Percentiles rank a stretch among this genome's conserved stretches.
These are phyloP conservation scores for Pteropus alecto DNA, from an alignment of 2,113 vertebrate species.

Conservation along the genomic window DNA sequence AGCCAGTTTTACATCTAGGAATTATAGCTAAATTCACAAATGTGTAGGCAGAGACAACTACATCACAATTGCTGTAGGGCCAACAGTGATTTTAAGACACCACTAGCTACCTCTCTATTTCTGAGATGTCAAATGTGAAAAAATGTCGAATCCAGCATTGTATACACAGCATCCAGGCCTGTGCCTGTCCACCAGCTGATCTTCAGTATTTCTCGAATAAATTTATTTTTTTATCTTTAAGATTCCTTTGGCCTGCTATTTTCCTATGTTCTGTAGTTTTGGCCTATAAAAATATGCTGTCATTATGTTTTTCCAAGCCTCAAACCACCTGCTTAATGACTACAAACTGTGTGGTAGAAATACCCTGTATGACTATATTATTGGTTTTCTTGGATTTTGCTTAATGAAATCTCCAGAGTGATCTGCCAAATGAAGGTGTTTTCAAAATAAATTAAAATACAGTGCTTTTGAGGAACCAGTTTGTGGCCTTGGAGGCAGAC, in stretches of 20 bases:
- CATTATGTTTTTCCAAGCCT: neutral
- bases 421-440: neutral
- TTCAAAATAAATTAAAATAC: neutral
- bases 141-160: neutral
- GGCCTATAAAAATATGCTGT: neutral
- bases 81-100: neutral
- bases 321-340: neutral
- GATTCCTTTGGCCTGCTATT: neutral
- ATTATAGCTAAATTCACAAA: neutral
- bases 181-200: neutral
- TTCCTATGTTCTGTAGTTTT: neutral
- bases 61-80: neutral
- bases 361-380: neutral
- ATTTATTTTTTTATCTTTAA: neutral
- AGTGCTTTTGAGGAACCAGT: neutral
- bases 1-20: neutral
- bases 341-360: neutral
- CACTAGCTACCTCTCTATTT: neutral
- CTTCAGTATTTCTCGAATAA: neutral
- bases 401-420: neutral
- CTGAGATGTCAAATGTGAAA: neutral
- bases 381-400: constrained; percentile 16
- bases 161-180: neutral
- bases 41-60: neutral
- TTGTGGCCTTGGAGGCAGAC: neutral